Conservation (phyloP, 1,140 invertebrate genomes). For the Drosophila orena region DNA sequence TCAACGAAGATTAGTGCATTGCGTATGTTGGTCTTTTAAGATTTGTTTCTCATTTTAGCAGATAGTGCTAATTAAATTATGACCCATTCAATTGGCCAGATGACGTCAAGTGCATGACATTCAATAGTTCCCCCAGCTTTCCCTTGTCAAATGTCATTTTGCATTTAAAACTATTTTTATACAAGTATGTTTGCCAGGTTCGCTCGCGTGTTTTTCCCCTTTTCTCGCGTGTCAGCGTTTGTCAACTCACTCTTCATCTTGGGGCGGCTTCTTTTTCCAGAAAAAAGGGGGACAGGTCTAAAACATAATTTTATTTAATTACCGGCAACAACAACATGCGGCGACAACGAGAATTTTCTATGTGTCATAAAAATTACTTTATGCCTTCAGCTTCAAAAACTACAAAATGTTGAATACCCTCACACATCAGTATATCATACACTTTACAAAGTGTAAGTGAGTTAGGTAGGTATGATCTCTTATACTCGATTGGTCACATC, state of each 20-base stretch:
- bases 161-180: conserved; percentile 64
- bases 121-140: conserved; percentile 9
- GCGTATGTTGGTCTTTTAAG: neutral
- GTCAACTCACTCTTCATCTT: conserved; percentile 44
- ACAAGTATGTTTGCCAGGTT: conserved; percentile 35
- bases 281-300: conserved; percentile 43
- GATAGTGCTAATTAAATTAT: conserved; percentile 50
- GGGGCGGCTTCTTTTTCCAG: conserved; percentile 14
- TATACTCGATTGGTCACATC: no score
- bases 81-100: conserved; percentile 34
- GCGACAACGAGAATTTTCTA: conserved; percentile 63
- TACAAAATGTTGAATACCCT: neutral
- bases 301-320: conserved; percentile 79
- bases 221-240: conserved; percentile 68
- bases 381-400: conserved; percentile 9
- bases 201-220: conserved; percentile 25
- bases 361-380: conserved; percentile 78
- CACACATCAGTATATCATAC: no score
- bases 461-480: no score
- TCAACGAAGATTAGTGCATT: no score
- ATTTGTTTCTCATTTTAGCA: neutral
- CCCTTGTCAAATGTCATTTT: conserved; percentile 28
- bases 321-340: conserved; percentile 59
- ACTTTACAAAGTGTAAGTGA: no score
- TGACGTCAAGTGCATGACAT: conserved; percentile 42